Evolutionary conservation across 2,888 invertebrate genomes (phyloP).

Genomic region (Spisula solida): DNA sequence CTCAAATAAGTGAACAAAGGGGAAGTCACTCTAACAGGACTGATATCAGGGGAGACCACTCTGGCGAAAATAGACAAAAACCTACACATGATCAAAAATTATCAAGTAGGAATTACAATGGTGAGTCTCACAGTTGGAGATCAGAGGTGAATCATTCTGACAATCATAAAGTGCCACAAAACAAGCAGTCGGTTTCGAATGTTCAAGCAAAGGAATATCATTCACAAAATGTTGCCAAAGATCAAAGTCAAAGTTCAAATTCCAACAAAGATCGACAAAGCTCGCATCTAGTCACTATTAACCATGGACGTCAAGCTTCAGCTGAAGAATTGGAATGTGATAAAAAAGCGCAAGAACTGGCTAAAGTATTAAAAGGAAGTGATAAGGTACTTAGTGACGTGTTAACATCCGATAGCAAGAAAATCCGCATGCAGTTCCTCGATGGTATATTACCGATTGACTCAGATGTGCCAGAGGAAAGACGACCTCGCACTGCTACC

Average conservation of each 20-base stretch:
- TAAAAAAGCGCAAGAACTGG: conserved; percentile 89
- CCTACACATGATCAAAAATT: conserved; percentile 26
- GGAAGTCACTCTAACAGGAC: conserved; percentile 44
- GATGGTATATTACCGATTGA: conserved; percentile 89
- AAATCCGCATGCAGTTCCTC: conserved; percentile 92
- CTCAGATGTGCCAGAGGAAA: conserved; percentile 35
- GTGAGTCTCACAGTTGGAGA: conserved; percentile 40
- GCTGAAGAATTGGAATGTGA: conserved; percentile 94
- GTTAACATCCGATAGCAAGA: conserved; percentile 89
- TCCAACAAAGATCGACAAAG: conserved; percentile 19
- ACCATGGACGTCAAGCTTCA: conserved; percentile 84
- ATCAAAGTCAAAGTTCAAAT: conserved; percentile 29
- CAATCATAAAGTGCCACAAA: conserved; percentile 30
- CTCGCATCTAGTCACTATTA: conserved; percentile 52
- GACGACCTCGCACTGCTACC: conserved; percentile 47
- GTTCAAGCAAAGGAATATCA: conserved; percentile 25
- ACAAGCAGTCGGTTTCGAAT: conserved; percentile 32
- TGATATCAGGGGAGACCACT: conserved; percentile 51
- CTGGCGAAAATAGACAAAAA: conserved; percentile 29
- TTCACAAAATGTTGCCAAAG: not conserved
- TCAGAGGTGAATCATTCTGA: conserved; percentile 29
- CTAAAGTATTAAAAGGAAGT: conserved; percentile 78
- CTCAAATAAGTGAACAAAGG: conserved; percentile 28
- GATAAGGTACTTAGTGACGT: conserved; percentile 82
- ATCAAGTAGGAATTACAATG: conserved; percentile 47